Percentiles rank a stretch among this genome's conserved stretches.
phyloP scores from a whole-genome alignment of 1,140 invertebrate species.

The Idris sp. region DNA sequence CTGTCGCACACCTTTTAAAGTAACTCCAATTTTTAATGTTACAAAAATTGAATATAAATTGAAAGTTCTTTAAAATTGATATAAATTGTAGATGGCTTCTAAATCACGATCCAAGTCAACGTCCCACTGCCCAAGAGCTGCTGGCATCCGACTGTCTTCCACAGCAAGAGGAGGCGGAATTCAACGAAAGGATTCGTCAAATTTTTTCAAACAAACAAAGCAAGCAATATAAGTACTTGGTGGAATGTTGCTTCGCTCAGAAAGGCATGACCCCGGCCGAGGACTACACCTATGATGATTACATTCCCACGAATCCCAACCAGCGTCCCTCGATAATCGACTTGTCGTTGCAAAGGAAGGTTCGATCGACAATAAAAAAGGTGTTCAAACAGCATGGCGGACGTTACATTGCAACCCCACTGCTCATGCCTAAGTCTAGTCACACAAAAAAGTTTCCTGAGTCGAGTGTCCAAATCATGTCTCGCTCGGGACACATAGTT shows the following conservation, averaged over 20 bases:
- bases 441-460: constrained; percentile 80
- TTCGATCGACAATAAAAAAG: constrained; percentile 78
- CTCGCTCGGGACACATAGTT: constrained; percentile 88
- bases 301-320: constrained; percentile 75
- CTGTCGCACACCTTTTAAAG: constrained; percentile 77
- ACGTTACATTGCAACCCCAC: constrained; percentile 84
- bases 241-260: constrained; percentile 83
- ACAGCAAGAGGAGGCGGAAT: constrained; percentile 87
- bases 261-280: constrained; percentile 82
- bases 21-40: constrained; percentile 53
- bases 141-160: constrained; percentile 89
- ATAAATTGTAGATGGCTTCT: constrained; percentile 84
- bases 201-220: constrained; percentile 88
- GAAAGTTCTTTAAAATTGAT: too few species aligned
- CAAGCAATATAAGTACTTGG: constrained; percentile 88
- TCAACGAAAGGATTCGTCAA: constrained; percentile 87
- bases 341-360: constrained; percentile 66
- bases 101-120: constrained; percentile 88
- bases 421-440: constrained; percentile 85
- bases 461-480: constrained; percentile 89
- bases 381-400: constrained; percentile 89
- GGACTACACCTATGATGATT: constrained; percentile 88
- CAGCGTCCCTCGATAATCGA: constrained; percentile 51
- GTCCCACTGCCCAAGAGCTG: constrained; percentile 91
- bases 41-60: neutral